Evolutionary conservation across 35 echinoderm and acorn worm species (phyloP).

Genomic region (Holothuria glaberrima): DNA sequence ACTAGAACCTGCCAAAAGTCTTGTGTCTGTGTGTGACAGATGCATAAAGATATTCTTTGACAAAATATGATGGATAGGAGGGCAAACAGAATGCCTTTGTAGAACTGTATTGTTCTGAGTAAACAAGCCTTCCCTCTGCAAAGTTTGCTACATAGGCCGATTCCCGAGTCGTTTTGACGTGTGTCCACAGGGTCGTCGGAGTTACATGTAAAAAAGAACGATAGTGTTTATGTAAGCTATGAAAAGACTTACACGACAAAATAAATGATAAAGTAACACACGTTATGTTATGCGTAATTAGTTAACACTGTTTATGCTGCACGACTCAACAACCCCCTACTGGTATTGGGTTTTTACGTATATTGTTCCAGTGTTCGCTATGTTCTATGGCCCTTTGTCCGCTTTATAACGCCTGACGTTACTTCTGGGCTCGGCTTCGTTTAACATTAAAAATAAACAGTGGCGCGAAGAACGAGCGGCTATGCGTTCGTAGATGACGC

Average conservation of each 20-base stretch:
- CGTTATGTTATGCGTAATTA: constrained; percentile 21
- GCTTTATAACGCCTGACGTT: neutral
- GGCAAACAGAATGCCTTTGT: constrained; percentile 46
- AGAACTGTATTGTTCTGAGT: constrained; percentile 45
- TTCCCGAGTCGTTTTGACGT: too few species aligned
- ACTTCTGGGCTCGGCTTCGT: constrained; percentile 12
- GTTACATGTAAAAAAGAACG: too few species aligned
- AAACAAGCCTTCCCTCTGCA: constrained; percentile 20
- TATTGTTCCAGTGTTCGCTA: neutral
- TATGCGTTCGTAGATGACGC: constrained; percentile 6
- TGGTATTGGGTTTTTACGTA: too few species aligned
- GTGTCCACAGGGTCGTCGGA: too few species aligned
- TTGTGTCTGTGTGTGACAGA: constrained; percentile 32
- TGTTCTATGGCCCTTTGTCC: neutral
- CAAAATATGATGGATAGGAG: constrained; percentile 21
- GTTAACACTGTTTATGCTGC: constrained; percentile 7
- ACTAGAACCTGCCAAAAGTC: constrained; percentile 12
- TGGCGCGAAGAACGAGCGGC: neutral
- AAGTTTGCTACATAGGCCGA: constrained; percentile 36
- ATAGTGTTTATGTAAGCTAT: too few species aligned
- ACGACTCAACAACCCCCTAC: constrained; percentile 6
- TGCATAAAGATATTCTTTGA: constrained; percentile 42
- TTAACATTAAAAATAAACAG: constrained; percentile 52
- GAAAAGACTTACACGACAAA: neutral
- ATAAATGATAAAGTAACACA: neutral